Evolutionary conservation across 2,797 vertebrate genomes (phyloP).

Genomic region (Poliocrania exsul): DNA sequence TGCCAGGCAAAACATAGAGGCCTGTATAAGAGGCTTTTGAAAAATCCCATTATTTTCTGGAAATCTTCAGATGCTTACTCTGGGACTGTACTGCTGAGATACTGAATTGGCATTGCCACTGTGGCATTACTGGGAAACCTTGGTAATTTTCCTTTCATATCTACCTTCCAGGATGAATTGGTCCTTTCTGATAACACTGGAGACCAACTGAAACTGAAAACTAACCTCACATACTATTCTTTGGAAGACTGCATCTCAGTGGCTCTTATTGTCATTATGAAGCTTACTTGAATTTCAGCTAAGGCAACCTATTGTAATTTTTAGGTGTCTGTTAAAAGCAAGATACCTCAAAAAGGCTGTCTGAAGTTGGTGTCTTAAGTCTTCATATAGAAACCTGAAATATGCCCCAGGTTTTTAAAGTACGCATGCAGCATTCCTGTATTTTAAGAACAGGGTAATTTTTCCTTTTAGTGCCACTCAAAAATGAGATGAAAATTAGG

Average conservation of each 20-base stretch:
- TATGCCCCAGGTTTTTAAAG: not conserved
- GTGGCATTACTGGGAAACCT: not conserved
- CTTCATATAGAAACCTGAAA: not conserved
- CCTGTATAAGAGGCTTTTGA: not conserved
- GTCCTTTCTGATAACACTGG: not conserved
- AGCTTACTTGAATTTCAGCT: not conserved
- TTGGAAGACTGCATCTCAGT: not conserved
- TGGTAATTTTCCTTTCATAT: not conserved
- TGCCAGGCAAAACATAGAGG: not conserved
- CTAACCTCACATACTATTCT: not conserved
- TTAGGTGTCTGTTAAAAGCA: not conserved
- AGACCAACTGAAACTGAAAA: not conserved
- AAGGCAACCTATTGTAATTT: not conserved
- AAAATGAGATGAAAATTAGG: slow-evolving; percentile 28
- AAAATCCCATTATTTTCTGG: slow-evolving; percentile 5
- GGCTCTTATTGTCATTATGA: not conserved
- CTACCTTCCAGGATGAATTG: not conserved
- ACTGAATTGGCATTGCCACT: not conserved
- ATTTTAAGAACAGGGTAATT: not conserved
- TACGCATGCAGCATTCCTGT: not conserved
- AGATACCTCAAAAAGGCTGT: not conserved
- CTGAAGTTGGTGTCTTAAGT: not conserved
- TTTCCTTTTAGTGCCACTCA: not conserved
- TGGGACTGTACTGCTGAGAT: not conserved
- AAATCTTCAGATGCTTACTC: not conserved